phyloP scores from a whole-genome alignment of 2,113 vertebrate species.

The Arvicanthis niloticus region DNA sequence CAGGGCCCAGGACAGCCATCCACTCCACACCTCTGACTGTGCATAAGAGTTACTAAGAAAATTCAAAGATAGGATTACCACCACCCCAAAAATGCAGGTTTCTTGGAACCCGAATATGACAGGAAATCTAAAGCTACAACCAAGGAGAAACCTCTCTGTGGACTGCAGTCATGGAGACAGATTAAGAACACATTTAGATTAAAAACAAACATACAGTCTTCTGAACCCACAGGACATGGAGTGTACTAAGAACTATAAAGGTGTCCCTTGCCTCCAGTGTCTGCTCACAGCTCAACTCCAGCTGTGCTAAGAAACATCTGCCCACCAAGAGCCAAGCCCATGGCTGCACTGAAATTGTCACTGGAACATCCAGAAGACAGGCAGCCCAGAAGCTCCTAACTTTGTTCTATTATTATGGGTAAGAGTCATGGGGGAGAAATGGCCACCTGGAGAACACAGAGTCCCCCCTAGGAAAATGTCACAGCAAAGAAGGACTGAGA shows the following conservation, averaged over 20 bases:
- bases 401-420: neutral
- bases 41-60: neutral
- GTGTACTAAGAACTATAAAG: neutral
- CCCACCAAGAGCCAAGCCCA: neutral
- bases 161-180: neutral
- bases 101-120: neutral
- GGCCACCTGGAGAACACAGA: neutral
- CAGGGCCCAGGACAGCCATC: neutral
- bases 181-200: neutral
- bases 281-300: neutral
- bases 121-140: neutral
- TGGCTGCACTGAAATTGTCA: neutral
- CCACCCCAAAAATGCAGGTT: neutral
- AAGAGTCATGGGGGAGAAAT: neutral
- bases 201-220: neutral
- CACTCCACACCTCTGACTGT: neutral
- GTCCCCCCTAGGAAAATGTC: neutral
- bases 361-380: neutral
- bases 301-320: neutral
- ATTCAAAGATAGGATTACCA: neutral
- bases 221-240: neutral
- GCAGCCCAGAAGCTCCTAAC: neutral
- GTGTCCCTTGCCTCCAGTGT: neutral
- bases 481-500: neutral
- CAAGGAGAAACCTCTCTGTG: neutral